These are phyloP conservation scores for Montipora sp. DNA, from an alignment of 64 coral and sea anemone species.

Conservation along the genomic window DNA sequence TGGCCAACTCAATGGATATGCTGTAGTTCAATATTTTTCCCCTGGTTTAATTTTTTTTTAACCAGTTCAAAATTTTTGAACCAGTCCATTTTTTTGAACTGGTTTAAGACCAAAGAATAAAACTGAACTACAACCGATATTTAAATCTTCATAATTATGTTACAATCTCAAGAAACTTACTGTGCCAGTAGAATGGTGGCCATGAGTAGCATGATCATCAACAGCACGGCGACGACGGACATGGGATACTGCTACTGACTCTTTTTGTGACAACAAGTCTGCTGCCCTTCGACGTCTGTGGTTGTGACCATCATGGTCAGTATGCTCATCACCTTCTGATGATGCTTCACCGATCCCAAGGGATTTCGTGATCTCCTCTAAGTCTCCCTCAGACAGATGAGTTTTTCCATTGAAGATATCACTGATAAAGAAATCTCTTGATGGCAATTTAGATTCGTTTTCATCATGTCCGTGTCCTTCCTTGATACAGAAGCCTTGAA, in stretches of 20 bases:
- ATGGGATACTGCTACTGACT: background rate
- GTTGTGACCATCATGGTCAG: constrained; percentile 38
- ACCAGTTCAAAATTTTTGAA: too few species aligned
- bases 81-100: too few species aligned
- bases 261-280: background rate
- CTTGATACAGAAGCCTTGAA: constrained; percentile 81
- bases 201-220: background rate
- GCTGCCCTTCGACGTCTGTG: constrained; percentile 46
- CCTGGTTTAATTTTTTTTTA: too few species aligned
- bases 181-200: background rate
- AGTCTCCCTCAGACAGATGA: constrained; percentile 53
- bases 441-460: constrained; percentile 26
- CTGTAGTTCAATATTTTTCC: too few species aligned
- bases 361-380: constrained; percentile 36
- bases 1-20: too few species aligned
- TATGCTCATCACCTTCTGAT: background rate
- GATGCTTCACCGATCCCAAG: constrained; percentile 61
- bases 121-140: too few species aligned
- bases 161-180: background rate
- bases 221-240: background rate
- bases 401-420: constrained; percentile 64
- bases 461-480: constrained; percentile 60
- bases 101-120: too few species aligned
- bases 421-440: constrained; percentile 71
- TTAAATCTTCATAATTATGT: too few species aligned